These are phyloP conservation scores for Ferdinandea cuprea DNA, from an alignment of 2,888 invertebrate species.

Conservation along the genomic window DNA sequence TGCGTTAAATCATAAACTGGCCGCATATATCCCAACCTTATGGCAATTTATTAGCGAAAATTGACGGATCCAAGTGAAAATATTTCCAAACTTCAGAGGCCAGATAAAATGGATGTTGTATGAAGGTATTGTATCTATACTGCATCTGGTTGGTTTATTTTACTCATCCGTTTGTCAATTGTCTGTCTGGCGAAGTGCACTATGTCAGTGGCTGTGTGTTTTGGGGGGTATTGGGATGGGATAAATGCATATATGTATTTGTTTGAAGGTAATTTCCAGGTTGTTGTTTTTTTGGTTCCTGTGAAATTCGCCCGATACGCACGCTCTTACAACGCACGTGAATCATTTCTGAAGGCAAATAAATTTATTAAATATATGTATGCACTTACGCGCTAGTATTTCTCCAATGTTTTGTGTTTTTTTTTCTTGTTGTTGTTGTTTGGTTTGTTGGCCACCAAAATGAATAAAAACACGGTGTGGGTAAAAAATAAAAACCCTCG, in stretches of 20 bases:
- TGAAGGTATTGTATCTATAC: not conserved
- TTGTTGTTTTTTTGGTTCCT: slow-evolving; percentile 48
- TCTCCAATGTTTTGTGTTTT: slow-evolving; percentile 23
- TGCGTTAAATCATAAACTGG: slow-evolving; percentile 72
- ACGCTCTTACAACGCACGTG: slow-evolving; percentile 70
- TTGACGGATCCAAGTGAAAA: slow-evolving; percentile 71
- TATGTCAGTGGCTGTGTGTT: not conserved
- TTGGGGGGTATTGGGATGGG: too few species aligned
- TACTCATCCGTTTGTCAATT: slow-evolving; percentile 65
- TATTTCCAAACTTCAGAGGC: not conserved
- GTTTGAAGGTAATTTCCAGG: slow-evolving; percentile 67
- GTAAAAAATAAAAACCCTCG: slow-evolving; percentile 4
- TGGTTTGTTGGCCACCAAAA: slow-evolving; percentile 37
- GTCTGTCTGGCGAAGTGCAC: slow-evolving; percentile 8
- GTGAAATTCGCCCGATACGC: slow-evolving; percentile 66
- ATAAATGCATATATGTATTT: too few species aligned
- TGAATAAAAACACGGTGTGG: slow-evolving; percentile 6
- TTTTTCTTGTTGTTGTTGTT: slow-evolving; percentile 18
- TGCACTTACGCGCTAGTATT: slow-evolving; percentile 64
- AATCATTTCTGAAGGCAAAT: slow-evolving; percentile 74
- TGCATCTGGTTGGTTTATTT: slow-evolving; percentile 26
- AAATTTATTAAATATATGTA: slow-evolving; percentile 72
- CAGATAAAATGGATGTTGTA: not conserved
- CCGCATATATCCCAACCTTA: slow-evolving; percentile 69
- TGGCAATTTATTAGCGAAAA: slow-evolving; percentile 73